Evolutionary conservation across 92 coral and sea anemone genomes (phyloP).

Genomic region (Umimayanthus kanabou): DNA sequence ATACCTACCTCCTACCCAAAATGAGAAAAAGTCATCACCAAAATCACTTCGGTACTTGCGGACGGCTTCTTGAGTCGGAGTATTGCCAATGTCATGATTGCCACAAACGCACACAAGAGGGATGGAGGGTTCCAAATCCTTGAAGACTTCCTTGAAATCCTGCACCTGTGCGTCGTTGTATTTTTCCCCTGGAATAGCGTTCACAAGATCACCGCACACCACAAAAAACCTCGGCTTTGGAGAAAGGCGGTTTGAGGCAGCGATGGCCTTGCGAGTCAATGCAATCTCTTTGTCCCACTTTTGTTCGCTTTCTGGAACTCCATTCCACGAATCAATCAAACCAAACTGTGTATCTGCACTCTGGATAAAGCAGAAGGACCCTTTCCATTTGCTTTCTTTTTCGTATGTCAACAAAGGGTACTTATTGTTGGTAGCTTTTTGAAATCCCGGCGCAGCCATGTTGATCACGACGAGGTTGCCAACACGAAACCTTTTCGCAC

Average conservation of each 20-base stretch:
- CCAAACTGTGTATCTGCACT: slow-evolving; percentile 98
- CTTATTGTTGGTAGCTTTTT: slow-evolving; percentile 61
- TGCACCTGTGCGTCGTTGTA: slow-evolving; percentile 83
- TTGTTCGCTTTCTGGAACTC: slow-evolving; percentile 80
- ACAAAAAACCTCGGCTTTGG: slow-evolving; percentile 96
- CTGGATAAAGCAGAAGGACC: slow-evolving; percentile 92
- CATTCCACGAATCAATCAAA: slow-evolving; percentile 91
- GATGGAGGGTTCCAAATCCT: slow-evolving; percentile 84
- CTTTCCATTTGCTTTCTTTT: slow-evolving; percentile 89
- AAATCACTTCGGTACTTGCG: slow-evolving; percentile 81
- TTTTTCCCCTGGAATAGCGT: slow-evolving; percentile 83
- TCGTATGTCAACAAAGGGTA: slow-evolving; percentile 84
- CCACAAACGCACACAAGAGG: slow-evolving; percentile 97
- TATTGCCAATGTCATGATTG: slow-evolving; percentile 92
- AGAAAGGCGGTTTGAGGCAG: slow-evolving; percentile 78
- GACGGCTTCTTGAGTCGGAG: slow-evolving; percentile 81
- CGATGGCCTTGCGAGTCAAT: slow-evolving; percentile 76
- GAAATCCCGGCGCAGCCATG: slow-evolving; percentile 71
- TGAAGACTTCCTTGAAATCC: slow-evolving; percentile 87
- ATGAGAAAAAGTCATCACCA: slow-evolving; percentile 93
- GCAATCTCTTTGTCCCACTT: slow-evolving; percentile 87
- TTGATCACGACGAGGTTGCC: slow-evolving; percentile 33
- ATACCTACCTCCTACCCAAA: slow-evolving; percentile 97
- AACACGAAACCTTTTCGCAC: slow-evolving; percentile 30
- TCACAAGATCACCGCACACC: slow-evolving; percentile 98